Evolutionary conservation across 2,113 vertebrate species (phyloP), one percentile per base, ranked within the genome.

Genomic region (Phyllopteryx taeniolatus): DNA sequence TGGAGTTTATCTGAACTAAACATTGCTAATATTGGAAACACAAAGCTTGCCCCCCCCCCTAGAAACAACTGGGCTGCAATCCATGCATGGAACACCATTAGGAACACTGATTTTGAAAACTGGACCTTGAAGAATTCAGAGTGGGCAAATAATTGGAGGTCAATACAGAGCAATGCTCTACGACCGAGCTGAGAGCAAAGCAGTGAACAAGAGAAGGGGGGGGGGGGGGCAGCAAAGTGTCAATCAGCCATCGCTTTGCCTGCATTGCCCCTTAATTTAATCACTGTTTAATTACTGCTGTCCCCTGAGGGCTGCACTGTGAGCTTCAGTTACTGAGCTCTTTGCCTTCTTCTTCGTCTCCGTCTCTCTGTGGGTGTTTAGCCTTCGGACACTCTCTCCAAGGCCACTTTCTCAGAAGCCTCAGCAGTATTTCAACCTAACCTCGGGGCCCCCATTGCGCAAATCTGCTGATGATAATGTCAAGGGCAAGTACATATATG

Each of bases 251-350:
- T 83, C 71, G 46, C 88, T 92, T 91, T 85, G 80, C 87, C 88
- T 84, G 74, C 83, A 80, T 92, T 85, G 87, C 87, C 85, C 88
- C 88, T 92, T 91, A 91, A 92, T 93, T 93, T 92, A 93, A 92
- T 92, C 90, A 91, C 89, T 92, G 88, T 90, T 93, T 93, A 92
- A 93, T 92, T 92, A 91, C 87, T 90, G 80, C 83, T 83, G 85
- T 90, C 86, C 91, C 90, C 76, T 20, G 86, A 82, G 90, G 89
- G 82, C 51, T 19, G 80, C 88, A 90, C 85, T 77, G 86, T 77
- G 78, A 84, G 85, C 81, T 87, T 87, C 82, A 79, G 86, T 90
- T 87, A 85, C 87, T 76, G 86, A 89, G 90, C 85, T 78, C 85
- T 87, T 81, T 65, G 76, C 76, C 68, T 74, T 77, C 85, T 79